Conservation (phyloP, 2,888 invertebrate genomes). For the Pseudolycoriella hygida region DNA sequence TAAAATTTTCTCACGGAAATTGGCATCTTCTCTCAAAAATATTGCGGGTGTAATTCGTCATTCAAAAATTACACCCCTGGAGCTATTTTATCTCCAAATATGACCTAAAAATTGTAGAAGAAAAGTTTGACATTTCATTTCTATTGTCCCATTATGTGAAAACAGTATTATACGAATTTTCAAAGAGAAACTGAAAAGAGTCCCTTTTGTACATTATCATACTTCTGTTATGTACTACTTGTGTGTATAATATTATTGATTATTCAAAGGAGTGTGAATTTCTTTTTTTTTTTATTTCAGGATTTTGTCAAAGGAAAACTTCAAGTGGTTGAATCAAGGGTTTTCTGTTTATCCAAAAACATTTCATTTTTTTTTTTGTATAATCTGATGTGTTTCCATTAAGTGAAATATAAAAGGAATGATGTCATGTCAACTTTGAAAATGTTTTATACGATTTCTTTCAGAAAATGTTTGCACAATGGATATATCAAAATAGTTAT, state of each 20-base stretch:
- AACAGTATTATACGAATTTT: not conserved
- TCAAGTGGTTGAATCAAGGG: not conserved
- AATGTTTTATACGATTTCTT: no score
- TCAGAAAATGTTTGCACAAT: no score
- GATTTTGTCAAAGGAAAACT: not conserved
- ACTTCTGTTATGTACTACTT: not conserved
- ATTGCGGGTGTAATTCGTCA: no score
- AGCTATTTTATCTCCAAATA: no score
- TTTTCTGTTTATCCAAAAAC: not conserved
- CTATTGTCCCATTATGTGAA: not conserved
- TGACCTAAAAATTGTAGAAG: constrained; percentile 1
- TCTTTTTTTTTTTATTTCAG: not conserved
- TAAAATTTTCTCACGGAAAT: no score
- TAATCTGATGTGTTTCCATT: no score
- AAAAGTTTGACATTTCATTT: not conserved
- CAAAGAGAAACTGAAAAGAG: not conserved
- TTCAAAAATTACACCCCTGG: no score
- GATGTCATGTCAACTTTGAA: no score
- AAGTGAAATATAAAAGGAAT: no score
- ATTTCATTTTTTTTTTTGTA: not conserved
- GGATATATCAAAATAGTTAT: no score
- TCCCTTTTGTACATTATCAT: not conserved
- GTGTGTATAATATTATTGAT: not conserved
- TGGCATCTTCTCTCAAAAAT: no score
- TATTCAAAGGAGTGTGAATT: constrained; percentile 3